Percentiles rank a stretch among this genome's conserved stretches.
phyloP scores from a whole-genome alignment of 2,888 invertebrate genomes.

The Dendrolimus pini region DNA sequence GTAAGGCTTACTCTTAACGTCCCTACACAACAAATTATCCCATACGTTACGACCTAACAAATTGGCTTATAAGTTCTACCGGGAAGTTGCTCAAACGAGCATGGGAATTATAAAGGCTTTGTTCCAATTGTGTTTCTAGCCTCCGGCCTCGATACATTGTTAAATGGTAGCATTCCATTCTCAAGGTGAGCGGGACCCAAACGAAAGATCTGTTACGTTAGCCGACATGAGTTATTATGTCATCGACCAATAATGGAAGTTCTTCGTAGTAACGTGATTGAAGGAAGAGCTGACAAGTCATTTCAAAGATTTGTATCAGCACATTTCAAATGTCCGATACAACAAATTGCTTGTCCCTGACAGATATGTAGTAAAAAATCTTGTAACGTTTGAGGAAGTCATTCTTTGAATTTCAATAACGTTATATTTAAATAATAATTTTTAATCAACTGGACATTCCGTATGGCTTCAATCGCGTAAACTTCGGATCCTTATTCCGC shows the following conservation, averaged over 20 bases:
- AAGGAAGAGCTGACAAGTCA: neutral
- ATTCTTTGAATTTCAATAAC: no score
- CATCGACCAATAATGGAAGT: slow-evolving; percentile 27
- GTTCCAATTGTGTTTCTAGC: slow-evolving; percentile 16
- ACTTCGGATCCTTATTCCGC: no score
- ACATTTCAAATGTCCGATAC: neutral
- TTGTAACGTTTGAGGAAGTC: no score
- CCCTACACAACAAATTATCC: neutral
- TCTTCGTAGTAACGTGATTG: neutral
- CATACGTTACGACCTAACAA: neutral
- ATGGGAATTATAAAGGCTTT: slow-evolving; percentile 14
- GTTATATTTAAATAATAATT: no score
- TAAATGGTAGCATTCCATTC: slow-evolving; percentile 57
- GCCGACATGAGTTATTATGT: slow-evolving; percentile 47
- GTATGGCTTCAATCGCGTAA: no score
- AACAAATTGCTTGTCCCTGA: neutral
- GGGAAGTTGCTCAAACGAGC: slow-evolving; percentile 4
- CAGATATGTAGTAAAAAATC: neutral
- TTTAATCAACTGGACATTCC: no score
- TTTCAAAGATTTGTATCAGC: neutral
- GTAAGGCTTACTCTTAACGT: neutral
- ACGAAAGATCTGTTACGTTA: slow-evolving; percentile 39
- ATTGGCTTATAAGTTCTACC: neutral
- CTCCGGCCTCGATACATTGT: slow-evolving; percentile 27
- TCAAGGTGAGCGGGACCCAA: slow-evolving; percentile 54